These are phyloP conservation scores for Diplogasteroides magnus DNA, from an alignment of 1,140 invertebrate species.

Conservation along the genomic window DNA sequence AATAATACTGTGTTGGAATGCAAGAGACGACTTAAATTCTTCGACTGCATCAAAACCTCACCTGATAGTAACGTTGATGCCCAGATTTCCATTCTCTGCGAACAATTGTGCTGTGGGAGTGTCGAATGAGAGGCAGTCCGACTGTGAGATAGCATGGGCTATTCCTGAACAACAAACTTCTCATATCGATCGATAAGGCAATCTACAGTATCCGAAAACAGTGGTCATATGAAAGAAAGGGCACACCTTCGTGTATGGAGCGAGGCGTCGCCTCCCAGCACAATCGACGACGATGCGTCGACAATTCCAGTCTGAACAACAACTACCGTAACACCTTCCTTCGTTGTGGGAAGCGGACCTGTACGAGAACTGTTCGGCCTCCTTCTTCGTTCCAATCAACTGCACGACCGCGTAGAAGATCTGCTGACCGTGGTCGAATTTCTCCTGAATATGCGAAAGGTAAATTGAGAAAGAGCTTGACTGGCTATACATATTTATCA, in stretches of 20 bases:
- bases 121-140: conserved; percentile 97
- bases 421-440: conserved; percentile 84
- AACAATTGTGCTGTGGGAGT: conserved; percentile 95
- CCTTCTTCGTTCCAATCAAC: conserved; percentile 93
- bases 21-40: too few relatives aligned
- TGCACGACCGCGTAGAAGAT: conserved; percentile 99
- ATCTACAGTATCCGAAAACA: too few relatives aligned
- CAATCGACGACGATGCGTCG: conserved; percentile 81
- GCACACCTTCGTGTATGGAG: conserved; percentile 89
- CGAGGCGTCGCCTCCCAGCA: conserved; percentile 98
- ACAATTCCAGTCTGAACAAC: conserved; percentile 76
- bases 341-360: conserved; percentile 66
- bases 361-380: conserved; percentile 98
- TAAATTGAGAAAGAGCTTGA: too few relatives aligned
- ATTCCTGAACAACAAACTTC: conserved; percentile 56
- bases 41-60: too few relatives aligned
- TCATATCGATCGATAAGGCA: too few relatives aligned
- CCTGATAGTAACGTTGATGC: conserved; percentile 94
- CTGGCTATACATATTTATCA: too few relatives aligned
- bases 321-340: too few relatives aligned
- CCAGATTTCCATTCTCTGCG: conserved; percentile 97
- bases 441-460: conserved; percentile 61
- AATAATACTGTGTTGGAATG: too few relatives aligned
- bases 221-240: not conserved
- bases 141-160: conserved; percentile 92